phyloP scores from a whole-genome alignment of 2,113 vertebrate species.

The Xyrauchen texanus region DNA sequence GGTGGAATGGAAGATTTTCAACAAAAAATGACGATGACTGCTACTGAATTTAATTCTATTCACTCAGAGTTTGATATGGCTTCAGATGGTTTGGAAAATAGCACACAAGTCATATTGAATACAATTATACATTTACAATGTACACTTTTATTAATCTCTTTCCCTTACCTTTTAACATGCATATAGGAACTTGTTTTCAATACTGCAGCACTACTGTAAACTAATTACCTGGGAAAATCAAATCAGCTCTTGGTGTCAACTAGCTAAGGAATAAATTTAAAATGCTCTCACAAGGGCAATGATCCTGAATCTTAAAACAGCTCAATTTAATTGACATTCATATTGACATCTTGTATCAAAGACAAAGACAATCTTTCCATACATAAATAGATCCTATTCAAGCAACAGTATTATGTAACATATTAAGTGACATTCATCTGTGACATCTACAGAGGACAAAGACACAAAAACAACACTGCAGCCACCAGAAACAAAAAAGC shows the following conservation, averaged over 20 bases:
- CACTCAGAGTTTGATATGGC: too few species aligned
- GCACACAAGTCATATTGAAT: too few species aligned
- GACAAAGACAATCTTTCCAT: background rate
- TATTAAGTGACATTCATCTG: conserved; percentile 13
- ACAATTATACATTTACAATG: background rate
- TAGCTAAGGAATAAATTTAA: conserved; percentile 22
- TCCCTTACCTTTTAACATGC: background rate
- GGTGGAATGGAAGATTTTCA: too few species aligned
- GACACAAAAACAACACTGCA: background rate
- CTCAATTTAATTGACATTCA: conserved; percentile 39
- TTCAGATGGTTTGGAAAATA: too few species aligned
- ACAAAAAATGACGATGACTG: too few species aligned
- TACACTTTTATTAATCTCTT: background rate
- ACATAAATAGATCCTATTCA: conserved; percentile 5
- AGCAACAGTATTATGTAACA: background rate
- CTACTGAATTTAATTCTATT: too few species aligned
- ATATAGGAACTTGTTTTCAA: too few species aligned
- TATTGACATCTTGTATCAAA: conserved; percentile 1
- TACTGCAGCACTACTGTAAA: conserved; percentile 6
- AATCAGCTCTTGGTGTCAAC: conserved; percentile 28
- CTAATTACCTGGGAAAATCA: conserved; percentile 30
- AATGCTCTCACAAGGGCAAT: conserved; percentile 29
- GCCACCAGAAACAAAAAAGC: background rate
- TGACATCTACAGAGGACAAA: conserved; percentile 11
- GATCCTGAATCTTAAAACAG: conserved; percentile 16